Percentiles rank a stretch among this genome's conserved stretches.
phyloP scores from a whole-genome alignment of 2,797 vertebrate genomes.

The Channa striata region DNA sequence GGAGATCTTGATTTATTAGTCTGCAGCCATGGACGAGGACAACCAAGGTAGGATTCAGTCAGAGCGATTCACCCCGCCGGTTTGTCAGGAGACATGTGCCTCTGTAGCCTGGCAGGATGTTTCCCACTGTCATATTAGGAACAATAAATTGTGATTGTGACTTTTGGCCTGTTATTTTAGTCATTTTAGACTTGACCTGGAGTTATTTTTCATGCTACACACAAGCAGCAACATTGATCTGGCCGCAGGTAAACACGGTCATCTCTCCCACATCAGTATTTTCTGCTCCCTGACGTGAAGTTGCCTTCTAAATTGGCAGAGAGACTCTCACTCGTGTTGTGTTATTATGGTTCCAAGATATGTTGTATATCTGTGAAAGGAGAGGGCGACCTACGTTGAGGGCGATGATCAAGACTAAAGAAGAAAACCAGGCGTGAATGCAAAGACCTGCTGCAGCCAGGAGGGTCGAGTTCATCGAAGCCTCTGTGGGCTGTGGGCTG shows the following conservation, averaged over 20 bases:
- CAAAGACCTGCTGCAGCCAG: conserved; percentile 20
- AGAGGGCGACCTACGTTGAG: conserved; percentile 51
- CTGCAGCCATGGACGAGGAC: conserved; percentile 82
- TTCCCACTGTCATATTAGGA: not conserved
- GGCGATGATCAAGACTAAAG: conserved; percentile 30
- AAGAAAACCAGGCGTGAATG: conserved; percentile 24
- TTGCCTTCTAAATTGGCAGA: conserved; percentile 7
- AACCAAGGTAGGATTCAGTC: conserved; percentile 80
- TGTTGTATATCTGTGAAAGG: not conserved
- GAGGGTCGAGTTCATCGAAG: conserved; percentile 28
- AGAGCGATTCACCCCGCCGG: conserved; percentile 16
- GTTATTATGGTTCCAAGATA: conserved; percentile 6
- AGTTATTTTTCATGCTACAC: conserved; percentile 10
- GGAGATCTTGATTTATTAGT: conserved; percentile 38
- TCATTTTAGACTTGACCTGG: not conserved
- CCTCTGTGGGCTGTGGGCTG: conserved; percentile 31
- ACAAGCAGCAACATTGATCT: conserved; percentile 3
- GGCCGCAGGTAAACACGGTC: not conserved
- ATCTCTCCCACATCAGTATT: conserved; percentile 8
- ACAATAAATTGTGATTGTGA: not conserved
- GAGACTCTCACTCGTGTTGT: not conserved
- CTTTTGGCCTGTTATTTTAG: not conserved
- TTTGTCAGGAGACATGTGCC: conserved; percentile 33
- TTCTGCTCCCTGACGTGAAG: conserved; percentile 20
- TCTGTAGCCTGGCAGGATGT: conserved; percentile 2